Evolutionary conservation across 1,140 invertebrate species (phyloP).

Genomic region (Kradibia gibbosae): DNA sequence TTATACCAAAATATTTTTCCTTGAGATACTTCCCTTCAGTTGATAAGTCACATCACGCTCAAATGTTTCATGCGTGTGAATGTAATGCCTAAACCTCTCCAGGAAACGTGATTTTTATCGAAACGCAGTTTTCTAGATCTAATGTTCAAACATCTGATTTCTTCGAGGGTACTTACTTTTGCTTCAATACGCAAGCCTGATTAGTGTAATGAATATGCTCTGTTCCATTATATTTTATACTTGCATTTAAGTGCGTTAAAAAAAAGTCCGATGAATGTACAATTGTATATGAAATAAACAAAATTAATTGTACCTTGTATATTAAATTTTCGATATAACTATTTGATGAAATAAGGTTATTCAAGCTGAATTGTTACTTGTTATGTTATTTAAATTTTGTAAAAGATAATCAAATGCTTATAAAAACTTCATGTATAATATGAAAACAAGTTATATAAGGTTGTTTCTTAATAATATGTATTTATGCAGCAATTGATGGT

Average conservation of each 20-base stretch:
- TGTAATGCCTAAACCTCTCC: not conserved
- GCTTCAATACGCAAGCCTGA: slow-evolving; percentile 15
- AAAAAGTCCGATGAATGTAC: not conserved
- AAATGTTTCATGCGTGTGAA: slow-evolving; percentile 8
- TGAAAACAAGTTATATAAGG: not conserved
- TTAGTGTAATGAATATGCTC: slow-evolving; percentile 2
- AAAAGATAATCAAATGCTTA: not conserved
- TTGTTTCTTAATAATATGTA: not conserved
- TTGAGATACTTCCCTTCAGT: not conserved
- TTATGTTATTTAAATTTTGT: not conserved
- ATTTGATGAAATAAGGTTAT: not conserved
- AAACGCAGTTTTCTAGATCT: slow-evolving; percentile 27
- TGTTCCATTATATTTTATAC: not conserved
- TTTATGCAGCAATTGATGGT: not conserved
- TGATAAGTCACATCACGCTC: slow-evolving; percentile 26
- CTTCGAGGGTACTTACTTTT: not conserved
- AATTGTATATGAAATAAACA: too few relatives aligned
- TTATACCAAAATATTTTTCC: slow-evolving; percentile 27
- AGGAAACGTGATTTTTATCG: slow-evolving; percentile 20
- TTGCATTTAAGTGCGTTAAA: too few relatives aligned
- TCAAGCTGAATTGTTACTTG: not conserved
- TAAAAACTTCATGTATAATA: not conserved
- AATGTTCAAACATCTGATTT: slow-evolving; percentile 33
- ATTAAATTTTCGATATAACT: not conserved
- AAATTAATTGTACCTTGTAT: not conserved